These are phyloP conservation scores for Gallinago media DNA, from an alignment of 2,113 vertebrate genomes.

Conservation along the genomic window DNA sequence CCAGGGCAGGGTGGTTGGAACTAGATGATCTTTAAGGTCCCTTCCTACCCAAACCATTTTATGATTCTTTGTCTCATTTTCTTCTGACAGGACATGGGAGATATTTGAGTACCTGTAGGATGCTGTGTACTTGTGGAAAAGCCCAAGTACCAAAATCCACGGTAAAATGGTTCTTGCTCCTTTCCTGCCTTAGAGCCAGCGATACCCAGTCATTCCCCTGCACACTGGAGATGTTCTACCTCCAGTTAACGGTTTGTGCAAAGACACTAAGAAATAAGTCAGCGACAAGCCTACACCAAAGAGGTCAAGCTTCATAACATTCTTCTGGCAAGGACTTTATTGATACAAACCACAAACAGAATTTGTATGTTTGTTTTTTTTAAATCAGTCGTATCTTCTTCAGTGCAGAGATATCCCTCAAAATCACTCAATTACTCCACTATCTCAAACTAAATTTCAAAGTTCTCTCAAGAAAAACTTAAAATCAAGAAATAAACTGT, in stretches of 20 bases:
- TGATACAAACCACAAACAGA: neutral
- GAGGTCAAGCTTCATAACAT: rapidly evolving
- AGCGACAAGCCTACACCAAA: neutral
- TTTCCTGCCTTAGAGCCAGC: neutral
- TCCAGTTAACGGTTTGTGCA: neutral
- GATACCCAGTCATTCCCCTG: neutral
- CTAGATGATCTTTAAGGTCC: no score
- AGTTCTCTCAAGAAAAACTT: neutral
- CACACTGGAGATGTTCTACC: neutral
- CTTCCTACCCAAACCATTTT: no score
- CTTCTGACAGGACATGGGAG: neutral
- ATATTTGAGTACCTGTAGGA: neutral
- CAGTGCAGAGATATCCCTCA: neutral
- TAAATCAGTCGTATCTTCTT: neutral
- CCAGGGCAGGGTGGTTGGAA: no score
- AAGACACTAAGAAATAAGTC: neutral
- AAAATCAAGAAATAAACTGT: neutral
- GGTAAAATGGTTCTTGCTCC: neutral
- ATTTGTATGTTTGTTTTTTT: neutral
- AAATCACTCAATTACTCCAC: neutral
- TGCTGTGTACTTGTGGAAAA: neutral
- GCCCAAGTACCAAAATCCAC: neutral
- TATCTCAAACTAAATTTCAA: neutral
- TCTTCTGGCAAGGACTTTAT: neutral
- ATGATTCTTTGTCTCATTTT: neutral